These are phyloP conservation scores for Bergia puertoricense DNA, from an alignment of 92 coral and sea anemone genomes.

Conservation along the genomic window DNA sequence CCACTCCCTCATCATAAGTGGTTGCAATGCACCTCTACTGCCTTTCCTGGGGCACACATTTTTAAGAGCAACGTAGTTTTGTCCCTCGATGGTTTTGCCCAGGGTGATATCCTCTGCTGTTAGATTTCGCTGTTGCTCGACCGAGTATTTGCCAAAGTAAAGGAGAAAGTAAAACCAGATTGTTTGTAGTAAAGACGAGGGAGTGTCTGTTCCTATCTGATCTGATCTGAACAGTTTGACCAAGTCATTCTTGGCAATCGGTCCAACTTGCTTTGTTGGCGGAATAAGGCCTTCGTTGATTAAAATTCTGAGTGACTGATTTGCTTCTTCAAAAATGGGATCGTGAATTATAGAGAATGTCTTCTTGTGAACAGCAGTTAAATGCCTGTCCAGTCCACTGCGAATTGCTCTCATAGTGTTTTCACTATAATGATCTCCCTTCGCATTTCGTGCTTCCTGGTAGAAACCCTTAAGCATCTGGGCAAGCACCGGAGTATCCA, in stretches of 20 bases:
- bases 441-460: constrained; percentile 44
- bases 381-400: constrained; percentile 39
- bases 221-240: background rate
- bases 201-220: background rate
- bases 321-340: background rate
- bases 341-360: background rate
- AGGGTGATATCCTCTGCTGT: background rate
- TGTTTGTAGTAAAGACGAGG: background rate
- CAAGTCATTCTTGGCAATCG: background rate
- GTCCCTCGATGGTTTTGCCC: background rate
- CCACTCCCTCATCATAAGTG: background rate
- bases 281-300: background rate
- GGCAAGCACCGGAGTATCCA: constrained; percentile 19
- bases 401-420: constrained; percentile 50
- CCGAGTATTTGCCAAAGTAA: background rate
- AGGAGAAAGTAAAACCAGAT: background rate
- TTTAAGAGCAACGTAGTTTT: background rate
- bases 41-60: background rate
- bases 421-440: constrained; percentile 31
- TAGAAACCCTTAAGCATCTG: constrained; percentile 38
- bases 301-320: background rate
- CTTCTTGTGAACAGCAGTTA: background rate
- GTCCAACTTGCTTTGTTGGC: background rate
- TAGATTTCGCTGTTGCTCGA: background rate
- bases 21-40: background rate